phyloP scores from a whole-genome alignment of 2,888 invertebrate genomes.

The Stenichneumon culpator region DNA sequence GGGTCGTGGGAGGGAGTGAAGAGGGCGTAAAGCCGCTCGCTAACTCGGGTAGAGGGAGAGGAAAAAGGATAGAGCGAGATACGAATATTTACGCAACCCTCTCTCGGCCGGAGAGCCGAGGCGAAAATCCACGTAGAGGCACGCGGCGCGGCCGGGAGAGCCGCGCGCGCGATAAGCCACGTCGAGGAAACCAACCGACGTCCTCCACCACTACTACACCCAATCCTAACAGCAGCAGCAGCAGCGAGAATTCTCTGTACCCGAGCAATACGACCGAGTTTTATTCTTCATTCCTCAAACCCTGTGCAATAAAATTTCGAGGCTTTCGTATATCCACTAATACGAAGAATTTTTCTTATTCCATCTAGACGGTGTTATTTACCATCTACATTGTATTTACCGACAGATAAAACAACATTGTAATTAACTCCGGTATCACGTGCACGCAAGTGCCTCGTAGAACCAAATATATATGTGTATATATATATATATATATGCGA shows the following conservation, averaged over 20 bases:
- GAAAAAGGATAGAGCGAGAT: conserved; percentile 60
- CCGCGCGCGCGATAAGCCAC: conserved; percentile 68
- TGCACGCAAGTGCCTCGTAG: not conserved
- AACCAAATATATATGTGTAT: not conserved
- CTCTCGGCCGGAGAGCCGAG: conserved; percentile 70
- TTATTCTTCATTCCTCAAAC: conserved; percentile 24
- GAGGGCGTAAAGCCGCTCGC: conserved; percentile 47
- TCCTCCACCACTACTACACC: conserved; percentile 54
- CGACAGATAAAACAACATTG: not conserved
- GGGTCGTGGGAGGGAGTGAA: conserved; percentile 55
- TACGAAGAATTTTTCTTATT: not conserved
- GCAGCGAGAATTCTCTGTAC: conserved; percentile 59
- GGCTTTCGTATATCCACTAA: not conserved
- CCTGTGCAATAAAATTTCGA: not conserved
- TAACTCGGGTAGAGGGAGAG: conserved; percentile 62
- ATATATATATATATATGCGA: not conserved
- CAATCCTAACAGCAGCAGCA: conserved; percentile 59
- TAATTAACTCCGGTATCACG: not conserved
- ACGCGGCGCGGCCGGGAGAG: conserved; percentile 61
- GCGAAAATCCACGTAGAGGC: conserved; percentile 70
- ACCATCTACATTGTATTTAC: not conserved
- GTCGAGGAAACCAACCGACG: conserved; percentile 69
- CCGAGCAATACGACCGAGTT: not conserved
- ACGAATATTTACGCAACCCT: conserved; percentile 83
- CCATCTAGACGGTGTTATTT: not conserved